A percentile compares a stretch with the other conserved stretches of the same genome.
Evolutionary conservation across 1,140 invertebrate genomes (phyloP).

Genomic region (Helicorthomorpha holstii): DNA sequence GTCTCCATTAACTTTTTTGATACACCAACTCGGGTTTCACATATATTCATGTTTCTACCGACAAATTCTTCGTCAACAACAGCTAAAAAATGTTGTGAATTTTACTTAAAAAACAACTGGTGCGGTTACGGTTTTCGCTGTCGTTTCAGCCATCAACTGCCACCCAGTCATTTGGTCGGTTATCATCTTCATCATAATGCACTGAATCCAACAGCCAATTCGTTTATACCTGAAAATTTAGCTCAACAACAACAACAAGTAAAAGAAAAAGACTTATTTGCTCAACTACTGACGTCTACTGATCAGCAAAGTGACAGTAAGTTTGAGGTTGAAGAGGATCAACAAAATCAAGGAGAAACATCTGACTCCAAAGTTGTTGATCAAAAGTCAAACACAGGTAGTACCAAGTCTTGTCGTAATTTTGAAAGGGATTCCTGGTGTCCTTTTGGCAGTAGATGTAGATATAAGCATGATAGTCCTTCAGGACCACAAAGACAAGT

Average conservation of each 20-base stretch:
- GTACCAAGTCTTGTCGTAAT: not conserved
- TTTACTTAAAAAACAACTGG: not conserved
- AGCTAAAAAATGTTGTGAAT: not conserved
- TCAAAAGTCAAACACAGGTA: not conserved
- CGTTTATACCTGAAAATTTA: too few relatives aligned
- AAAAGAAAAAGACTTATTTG: not conserved
- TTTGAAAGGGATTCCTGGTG: not conserved
- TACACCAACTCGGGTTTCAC: too few relatives aligned
- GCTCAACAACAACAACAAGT: not conserved
- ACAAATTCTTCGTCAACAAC: too few relatives aligned
- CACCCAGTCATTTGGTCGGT: not conserved
- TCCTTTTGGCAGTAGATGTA: not conserved
- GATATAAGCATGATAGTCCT: not conserved
- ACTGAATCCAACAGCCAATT: not conserved
- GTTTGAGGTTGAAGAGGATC: not conserved
- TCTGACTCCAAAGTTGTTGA: not conserved
- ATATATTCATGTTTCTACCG: too few relatives aligned
- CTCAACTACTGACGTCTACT: not conserved
- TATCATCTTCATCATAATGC: not conserved
- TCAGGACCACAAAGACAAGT: not conserved
- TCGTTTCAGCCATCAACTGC: not conserved
- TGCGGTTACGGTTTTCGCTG: not conserved
- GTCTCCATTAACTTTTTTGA: too few relatives aligned
- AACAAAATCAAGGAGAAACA: not conserved
- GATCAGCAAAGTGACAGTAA: not conserved